Evolutionary conservation across 2,113 vertebrate species (phyloP).

Genomic region (Lophochroa leadbeateri): DNA sequence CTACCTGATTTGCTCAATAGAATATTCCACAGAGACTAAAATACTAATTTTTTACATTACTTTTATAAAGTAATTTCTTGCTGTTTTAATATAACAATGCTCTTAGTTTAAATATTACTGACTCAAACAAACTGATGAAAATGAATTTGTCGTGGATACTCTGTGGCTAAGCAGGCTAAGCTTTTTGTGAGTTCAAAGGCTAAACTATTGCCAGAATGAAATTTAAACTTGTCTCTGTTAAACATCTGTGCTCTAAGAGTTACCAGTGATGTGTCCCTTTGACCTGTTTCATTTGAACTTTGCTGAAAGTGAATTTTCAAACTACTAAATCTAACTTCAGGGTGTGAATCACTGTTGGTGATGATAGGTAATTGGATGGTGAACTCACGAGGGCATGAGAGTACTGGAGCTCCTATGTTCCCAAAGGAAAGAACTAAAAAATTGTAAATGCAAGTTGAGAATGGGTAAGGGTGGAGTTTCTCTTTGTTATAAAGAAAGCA

Average conservation of each 20-base stretch:
- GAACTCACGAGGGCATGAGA: slow-evolving; percentile 71
- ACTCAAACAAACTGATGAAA: not conserved
- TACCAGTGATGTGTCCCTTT: slow-evolving; percentile 63
- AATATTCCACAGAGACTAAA: not conserved
- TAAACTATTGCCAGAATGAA: slow-evolving; percentile 29
- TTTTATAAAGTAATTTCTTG: not conserved
- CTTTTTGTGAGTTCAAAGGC: not conserved
- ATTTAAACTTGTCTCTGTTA: slow-evolving; percentile 61
- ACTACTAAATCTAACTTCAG: slow-evolving; percentile 70
- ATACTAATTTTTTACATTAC: not conserved
- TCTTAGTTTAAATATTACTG: not conserved
- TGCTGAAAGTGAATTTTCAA: slow-evolving; percentile 61
- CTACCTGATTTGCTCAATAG: not conserved
- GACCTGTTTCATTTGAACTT: slow-evolving; percentile 74
- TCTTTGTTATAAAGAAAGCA: not conserved
- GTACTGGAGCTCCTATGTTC: slow-evolving; percentile 49
- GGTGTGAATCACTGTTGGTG: slow-evolving; percentile 73
- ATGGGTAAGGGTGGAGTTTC: not conserved
- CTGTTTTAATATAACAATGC: not conserved
- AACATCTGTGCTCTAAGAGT: slow-evolving; percentile 74
- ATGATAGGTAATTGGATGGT: slow-evolving; percentile 75
- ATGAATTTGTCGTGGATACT: not conserved
- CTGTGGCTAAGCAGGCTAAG: not conserved
- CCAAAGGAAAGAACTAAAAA: slow-evolving; percentile 71
- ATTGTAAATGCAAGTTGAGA: not conserved